Conservation (phyloP, 2,888 invertebrate genomes). For the Sericinus montela region DNA sequence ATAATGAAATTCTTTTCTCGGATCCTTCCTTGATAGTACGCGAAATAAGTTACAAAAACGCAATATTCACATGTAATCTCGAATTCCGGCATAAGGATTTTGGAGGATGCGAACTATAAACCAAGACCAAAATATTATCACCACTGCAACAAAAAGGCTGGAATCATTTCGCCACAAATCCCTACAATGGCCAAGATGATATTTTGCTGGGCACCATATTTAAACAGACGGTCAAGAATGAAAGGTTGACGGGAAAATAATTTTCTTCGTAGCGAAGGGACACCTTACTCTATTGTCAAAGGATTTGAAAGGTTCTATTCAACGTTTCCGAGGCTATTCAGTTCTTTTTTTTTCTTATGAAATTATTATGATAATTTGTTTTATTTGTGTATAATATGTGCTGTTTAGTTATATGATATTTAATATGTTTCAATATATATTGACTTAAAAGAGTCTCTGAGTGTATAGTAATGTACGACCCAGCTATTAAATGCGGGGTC, state of each 20-base stretch:
- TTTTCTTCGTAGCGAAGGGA: conserved; percentile 55
- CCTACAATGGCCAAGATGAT: conserved; percentile 41
- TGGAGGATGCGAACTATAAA: conserved; percentile 18
- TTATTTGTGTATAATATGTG: too few species aligned
- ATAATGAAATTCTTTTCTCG: conserved; percentile 24
- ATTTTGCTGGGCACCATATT: conserved; percentile 48
- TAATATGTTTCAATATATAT: background rate
- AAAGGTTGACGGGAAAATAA: conserved; percentile 62
- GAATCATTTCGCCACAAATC: conserved; percentile 23
- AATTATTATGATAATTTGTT: conserved; percentile 15
- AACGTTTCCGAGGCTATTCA: conserved; percentile 48
- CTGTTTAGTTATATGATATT: too few species aligned
- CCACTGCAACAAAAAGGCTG: conserved; percentile 20
- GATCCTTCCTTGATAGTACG: conserved; percentile 24
- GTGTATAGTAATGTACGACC: background rate
- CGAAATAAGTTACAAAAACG: conserved; percentile 20
- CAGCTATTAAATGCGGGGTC: conserved; percentile 11
- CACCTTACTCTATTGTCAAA: conserved; percentile 66
- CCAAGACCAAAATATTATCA: conserved; percentile 15
- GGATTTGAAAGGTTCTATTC: conserved; percentile 58
- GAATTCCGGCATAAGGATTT: conserved; percentile 26
- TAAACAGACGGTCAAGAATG: conserved; percentile 46
- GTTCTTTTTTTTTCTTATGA: conserved; percentile 30
- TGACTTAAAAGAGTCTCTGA: background rate
- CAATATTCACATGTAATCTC: conserved; percentile 23